Base-by-base conservation (phyloP, 2,888 invertebrate genomes). In the Noctua fimbriata region DNA sequence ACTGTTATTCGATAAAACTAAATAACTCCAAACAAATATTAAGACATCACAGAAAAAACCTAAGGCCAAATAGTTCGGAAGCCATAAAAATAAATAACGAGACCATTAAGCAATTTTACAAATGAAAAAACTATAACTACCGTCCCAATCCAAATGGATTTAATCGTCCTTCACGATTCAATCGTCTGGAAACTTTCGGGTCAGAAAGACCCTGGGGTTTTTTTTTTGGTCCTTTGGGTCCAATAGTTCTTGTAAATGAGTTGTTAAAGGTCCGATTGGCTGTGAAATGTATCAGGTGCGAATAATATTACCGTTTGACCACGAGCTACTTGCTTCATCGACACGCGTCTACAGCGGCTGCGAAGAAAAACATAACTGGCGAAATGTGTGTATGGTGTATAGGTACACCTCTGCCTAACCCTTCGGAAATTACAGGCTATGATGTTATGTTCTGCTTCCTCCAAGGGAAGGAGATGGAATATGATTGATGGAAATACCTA, bases 181-280 rank as follows among this genome's bases (percentile, higher is more conserved):
- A 80, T 88, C 73, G 81, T 76, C 70, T 73, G 60, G 60, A 85
- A 85, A 85, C 63, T 87, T 87, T 88, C 21, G 67, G 85, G 41
- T n/a, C 36, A 18, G 1, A 47, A 55, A 36, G 24, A 44, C 24
- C 49, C 47, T 18, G 21, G 63, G 58, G 32, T 63, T 72, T 74
- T 63, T 72, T 74, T 71, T 69, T 2, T 5, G 44, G 76, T 76
- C 52, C 32, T 55, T n/a, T 28, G 65, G 58, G 49, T 24, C 52
- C 24, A 60, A 58, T 70, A 18, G 18, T 66, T n/a, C 41, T 79
- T 85, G 47, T 65, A 80, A 72, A 81, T 60, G 24, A 47, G 32
- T 85, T 58, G 16, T 12, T n/a, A 49, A 21, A 16, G 1, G 28
- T 16, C 6, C 24, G 21, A 67, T 58, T 36, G 10, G 18, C 9